Evolutionary conservation across 2,888 invertebrate species (phyloP), one percentile per base, ranked within the genome.

Genomic region (Ecliptopera silaceata): DNA sequence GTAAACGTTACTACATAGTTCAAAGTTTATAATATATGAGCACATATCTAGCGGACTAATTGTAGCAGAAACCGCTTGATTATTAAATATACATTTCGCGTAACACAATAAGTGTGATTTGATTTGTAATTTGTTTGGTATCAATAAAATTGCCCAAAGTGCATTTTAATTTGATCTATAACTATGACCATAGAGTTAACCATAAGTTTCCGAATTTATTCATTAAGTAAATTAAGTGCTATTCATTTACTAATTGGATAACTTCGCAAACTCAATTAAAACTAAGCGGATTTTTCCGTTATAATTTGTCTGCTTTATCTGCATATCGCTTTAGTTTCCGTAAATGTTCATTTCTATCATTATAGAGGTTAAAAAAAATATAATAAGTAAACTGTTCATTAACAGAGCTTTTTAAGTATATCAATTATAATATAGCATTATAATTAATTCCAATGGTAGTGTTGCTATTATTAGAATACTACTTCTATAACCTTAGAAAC

Each of bases 351-450:
- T 36, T 34, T 13, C 12, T 15, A 8, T 18, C 17, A 29, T 1
- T 17, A 44, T 44, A 17, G 13, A 5, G 46, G 22, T 13, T 22
- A 8, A 17, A 13, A 22, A 22, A 20, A 46, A 11, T 47, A 12
- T 38, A 31, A 10, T 49, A 49, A 42, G 32, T 41, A 32, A 43
- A 50, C 42, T 34, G 50, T 50, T 49, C 42, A 48, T 12, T 4
- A 29, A 12, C 41, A 31, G 41, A 49, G 48, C 48, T 49, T 46
- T 46, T 12, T 41, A n/a, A n/a, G 12, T 13, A 6, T 22, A 42
- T 26, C 10, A 13, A 42, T 10, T 34, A 3, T 41, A 31, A 20
- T 41, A 47, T 26, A 36, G 15, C 15, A 36, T 10, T 32, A 13
- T 36, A 6, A 34, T 8, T 34, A n/a, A 34, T 34, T 2, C 15